Percentiles rank a stretch among this genome's conserved stretches.
phyloP scores from a whole-genome alignment of 2,113 vertebrate species.

The Taurulus bubalis region DNA sequence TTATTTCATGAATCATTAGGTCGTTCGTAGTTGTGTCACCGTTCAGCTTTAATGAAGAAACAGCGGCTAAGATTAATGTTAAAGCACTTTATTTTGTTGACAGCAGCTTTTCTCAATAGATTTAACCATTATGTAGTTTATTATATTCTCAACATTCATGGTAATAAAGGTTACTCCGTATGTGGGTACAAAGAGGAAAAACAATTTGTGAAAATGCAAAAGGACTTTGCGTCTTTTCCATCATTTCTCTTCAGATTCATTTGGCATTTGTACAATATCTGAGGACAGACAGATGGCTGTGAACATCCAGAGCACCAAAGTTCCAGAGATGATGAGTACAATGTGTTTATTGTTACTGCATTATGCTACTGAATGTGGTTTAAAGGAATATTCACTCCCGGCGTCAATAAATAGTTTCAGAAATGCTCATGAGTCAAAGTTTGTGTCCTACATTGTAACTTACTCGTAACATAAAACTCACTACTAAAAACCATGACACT shows the following conservation, averaged over 20 bases:
- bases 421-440: constrained; percentile 28
- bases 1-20: neutral
- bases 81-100: constrained; percentile 49
- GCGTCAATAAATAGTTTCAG: constrained; percentile 67
- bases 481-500: constrained; percentile 45
- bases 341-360: neutral
- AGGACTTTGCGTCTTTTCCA: neutral
- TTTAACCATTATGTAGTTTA: constrained; percentile 37
- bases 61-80: neutral
- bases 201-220: constrained; percentile 13
- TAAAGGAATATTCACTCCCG: constrained; percentile 33
- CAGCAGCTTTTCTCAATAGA: constrained; percentile 1
- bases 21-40: neutral
- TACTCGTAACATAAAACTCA: constrained; percentile 1
- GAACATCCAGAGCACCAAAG: constrained; percentile 75
- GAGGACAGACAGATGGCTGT: constrained; percentile 61
- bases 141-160: constrained; percentile 27
- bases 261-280: constrained; percentile 79
- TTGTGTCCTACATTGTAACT: constrained; percentile 36
- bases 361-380: neutral
- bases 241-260: constrained; percentile 49
- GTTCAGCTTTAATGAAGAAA: constrained; percentile 4
- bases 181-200: constrained; percentile 39
- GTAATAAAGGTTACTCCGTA: constrained; percentile 35
- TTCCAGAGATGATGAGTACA: constrained; percentile 40